These are phyloP conservation scores for Myotis vivesi DNA, from an alignment of 2,797 vertebrate genomes.

Conservation along the genomic window DNA sequence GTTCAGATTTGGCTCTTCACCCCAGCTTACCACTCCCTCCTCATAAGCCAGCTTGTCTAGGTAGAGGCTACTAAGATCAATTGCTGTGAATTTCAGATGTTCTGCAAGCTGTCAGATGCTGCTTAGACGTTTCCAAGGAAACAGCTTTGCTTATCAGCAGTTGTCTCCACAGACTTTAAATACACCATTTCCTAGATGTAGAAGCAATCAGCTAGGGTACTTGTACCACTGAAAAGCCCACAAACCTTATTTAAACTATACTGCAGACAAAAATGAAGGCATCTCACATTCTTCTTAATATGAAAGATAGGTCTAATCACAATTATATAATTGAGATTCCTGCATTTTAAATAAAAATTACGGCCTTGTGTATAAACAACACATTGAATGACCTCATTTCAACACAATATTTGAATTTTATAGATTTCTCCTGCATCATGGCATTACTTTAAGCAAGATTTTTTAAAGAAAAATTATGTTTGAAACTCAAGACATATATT, in stretches of 20 bases:
- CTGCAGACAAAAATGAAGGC: constrained; percentile 9
- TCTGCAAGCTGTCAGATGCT: constrained; percentile 65
- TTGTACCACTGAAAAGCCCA: constrained; percentile 24
- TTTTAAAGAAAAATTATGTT: not conserved
- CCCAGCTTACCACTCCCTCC: not conserved
- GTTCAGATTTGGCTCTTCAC: constrained; percentile 40
- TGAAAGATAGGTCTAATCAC: constrained; percentile 25
- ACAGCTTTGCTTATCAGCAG: constrained; percentile 65
- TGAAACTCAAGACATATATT: constrained; percentile 14
- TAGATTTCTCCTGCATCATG: not conserved
- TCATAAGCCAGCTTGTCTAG: constrained; percentile 34
- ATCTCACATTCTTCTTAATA: constrained; percentile 26
- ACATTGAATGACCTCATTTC: not conserved
- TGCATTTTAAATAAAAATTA: not conserved
- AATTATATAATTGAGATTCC: constrained; percentile 27
- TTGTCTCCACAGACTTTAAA: constrained; percentile 63
- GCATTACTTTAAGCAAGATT: not conserved
- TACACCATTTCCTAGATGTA: constrained; percentile 47
- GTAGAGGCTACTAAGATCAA: constrained; percentile 47
- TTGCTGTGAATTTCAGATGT: constrained; percentile 57
- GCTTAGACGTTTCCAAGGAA: constrained; percentile 73
- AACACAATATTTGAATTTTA: not conserved
- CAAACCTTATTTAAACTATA: constrained; percentile 35
- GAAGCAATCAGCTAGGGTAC: constrained; percentile 49
- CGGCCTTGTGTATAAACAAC: not conserved